phyloP scores from a whole-genome alignment of 2,888 invertebrate species.

The Erebia aethiops region DNA sequence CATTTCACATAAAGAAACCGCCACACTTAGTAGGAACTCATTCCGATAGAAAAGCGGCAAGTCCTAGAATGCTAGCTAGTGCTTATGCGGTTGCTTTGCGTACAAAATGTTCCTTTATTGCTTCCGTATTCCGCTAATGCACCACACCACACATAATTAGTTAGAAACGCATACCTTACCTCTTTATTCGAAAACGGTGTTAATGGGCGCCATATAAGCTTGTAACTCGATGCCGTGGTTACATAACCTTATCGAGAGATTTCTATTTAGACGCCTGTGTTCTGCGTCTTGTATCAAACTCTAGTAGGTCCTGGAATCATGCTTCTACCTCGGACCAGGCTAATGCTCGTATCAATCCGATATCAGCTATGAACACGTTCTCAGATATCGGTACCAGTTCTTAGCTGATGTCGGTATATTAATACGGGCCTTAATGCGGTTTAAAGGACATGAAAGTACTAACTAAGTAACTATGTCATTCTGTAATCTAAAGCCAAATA shows the following conservation, averaged over 20 bases:
- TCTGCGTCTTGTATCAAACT: not conserved
- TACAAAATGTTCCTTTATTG: conserved; percentile 29
- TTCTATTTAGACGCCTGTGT: conserved; percentile 7
- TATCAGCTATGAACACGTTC: too few relatives aligned
- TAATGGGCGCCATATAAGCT: conserved; percentile 37
- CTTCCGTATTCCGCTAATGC: conserved; percentile 33
- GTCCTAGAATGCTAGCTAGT: conserved; percentile 21
- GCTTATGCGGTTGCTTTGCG: conserved; percentile 25
- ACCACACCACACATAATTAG: conserved; percentile 26
- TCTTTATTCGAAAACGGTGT: conserved; percentile 37
- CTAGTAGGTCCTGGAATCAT: not conserved
- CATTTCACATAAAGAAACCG: too few relatives aligned
- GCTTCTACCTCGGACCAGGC: too few relatives aligned
- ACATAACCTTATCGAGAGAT: conserved; percentile 32
- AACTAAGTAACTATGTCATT: too few relatives aligned
- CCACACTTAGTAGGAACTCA: conserved; percentile 12
- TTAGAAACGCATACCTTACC: conserved; percentile 37
- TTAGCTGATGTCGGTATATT: too few relatives aligned
- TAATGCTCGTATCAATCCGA: too few relatives aligned
- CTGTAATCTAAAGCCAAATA: too few relatives aligned
- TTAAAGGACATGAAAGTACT: too few relatives aligned
- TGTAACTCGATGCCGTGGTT: conserved; percentile 24
- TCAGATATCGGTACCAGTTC: too few relatives aligned
- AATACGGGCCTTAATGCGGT: too few relatives aligned
- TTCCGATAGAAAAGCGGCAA: conserved; percentile 26